Base-by-base conservation (phyloP, 2,888 invertebrate species). In the Rhorus exstirpatorius region DNA sequence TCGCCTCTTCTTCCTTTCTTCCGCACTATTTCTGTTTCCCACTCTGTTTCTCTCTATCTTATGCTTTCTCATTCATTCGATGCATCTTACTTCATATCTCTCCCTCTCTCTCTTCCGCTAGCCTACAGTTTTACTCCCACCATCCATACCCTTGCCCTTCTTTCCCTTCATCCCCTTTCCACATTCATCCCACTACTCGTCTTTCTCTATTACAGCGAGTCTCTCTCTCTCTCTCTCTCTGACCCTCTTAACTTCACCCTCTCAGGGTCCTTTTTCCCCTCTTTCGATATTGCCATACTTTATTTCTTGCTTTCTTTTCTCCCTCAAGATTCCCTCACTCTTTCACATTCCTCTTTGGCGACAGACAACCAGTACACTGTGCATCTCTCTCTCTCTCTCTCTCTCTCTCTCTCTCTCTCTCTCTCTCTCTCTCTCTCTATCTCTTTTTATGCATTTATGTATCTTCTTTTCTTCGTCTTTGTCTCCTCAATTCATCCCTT, bases 281-380 rank as follows among this genome's bases (percentile, higher is more conserved):
- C 58, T 55, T 68, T 53, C 77, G 61, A 81, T 81, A 80, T 83
- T 75, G 78, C 79, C 78, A 61, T 77, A 76, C 49, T 76, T 38
- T 49, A 44, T 58, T 72, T 71, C 63, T 46, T 55, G n/a, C 46
- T 44, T 55, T 31, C 26, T 55, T 44, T 75, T 44, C 35, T 19
- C 31, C 71, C 44, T 41, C 72, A 38, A 26, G 10, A 14, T 35
- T 38, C 46, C 46, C 46, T 31, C n/a, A 38, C n/a, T 38, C 21
- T 21, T 38, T 53, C 41, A 14, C 35, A 53, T 53, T 21, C 19
- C 53, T 55, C 41, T 41, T 21, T 21, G 12, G 21, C 17, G 31
- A 17, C 7, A 35, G 35, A 35, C 35, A 17, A 35, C 3, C 17
- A n/a, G 4, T 10, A 35, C 8, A 8, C 38, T 31, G 31, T 4